Evolutionary conservation across 2,797 vertebrate genomes (phyloP), one percentile per base, ranked within the genome.

Genomic region (Benthosema pterotum): DNA sequence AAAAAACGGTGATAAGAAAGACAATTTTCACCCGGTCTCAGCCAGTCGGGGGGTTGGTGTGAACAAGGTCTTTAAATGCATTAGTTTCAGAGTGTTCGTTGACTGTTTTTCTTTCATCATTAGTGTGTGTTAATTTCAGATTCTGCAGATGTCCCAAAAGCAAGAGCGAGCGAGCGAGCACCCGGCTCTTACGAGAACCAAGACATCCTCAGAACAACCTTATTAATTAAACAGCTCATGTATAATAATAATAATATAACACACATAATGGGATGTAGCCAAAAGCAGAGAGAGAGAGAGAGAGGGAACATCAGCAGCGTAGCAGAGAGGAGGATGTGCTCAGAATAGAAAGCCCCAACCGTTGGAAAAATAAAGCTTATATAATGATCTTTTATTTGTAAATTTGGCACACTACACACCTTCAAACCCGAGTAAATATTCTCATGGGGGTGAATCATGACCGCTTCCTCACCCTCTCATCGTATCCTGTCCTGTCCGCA

Each of bases 211-310:
- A 28, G 19, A 57, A 45, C 62, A 32, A 69, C 54, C 53, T n/a
- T 25, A 55, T 63, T n/a, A 56, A 68, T 63, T 45, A 65, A 63
- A 75, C 63, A 66, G n/a, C 1, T 13, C 3, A 56, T 64, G 70
- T 69, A 59, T 55, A 79, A 67, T 25, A 25, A 25, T 25, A 25
- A 25, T 25, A 25, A 25, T 11, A 64, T 11, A 64, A 38, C 52
- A 65, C 48, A 62, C 72, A 75, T n/a, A 72, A 15, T 55, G 28
- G 16, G 58, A 32, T 46, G 18, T 3, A 56, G 61, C 61, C 67
- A 15, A 63, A 38, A 69, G 67, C 60, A 49, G 12, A 48, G 11
- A 54, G 53, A 38, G 6, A 32, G 47, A 70, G 22, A 25, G 22
- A 32, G 47, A 70, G 22, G 5, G 22, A 77, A 67, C 52, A 69